Conservation (phyloP, 1,140 invertebrate genomes). For the Globodera rostochiensis region DNA sequence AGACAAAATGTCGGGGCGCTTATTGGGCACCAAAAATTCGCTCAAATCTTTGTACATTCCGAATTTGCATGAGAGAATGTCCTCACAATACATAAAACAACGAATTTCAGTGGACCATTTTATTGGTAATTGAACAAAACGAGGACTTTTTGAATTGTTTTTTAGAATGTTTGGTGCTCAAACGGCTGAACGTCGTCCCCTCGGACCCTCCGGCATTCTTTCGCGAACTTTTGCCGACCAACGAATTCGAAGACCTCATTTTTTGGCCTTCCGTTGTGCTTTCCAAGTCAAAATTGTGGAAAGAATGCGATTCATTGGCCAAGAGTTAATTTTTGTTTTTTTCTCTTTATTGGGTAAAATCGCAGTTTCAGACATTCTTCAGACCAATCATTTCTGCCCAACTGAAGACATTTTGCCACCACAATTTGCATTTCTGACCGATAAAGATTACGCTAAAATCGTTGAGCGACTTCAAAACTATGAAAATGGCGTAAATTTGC, state of each 20-base stretch:
- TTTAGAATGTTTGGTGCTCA: slow-evolving; percentile 33
- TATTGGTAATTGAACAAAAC: slow-evolving; percentile 37
- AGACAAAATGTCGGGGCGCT: slow-evolving; percentile 45
- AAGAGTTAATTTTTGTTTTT: slow-evolving; percentile 34
- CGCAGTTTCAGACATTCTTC: slow-evolving; percentile 35
- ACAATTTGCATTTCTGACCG: slow-evolving; percentile 21
- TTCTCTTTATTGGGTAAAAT: slow-evolving; percentile 4
- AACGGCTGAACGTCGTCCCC: slow-evolving; percentile 37
- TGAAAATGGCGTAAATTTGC: slow-evolving; percentile 10
- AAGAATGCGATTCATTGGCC: slow-evolving; percentile 29
- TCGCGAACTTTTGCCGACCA: slow-evolving; percentile 38
- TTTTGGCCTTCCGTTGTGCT: slow-evolving; percentile 40
- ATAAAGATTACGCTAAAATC: slow-evolving; percentile 29
- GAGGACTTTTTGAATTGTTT: background rate
- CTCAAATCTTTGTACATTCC: slow-evolving; percentile 51
- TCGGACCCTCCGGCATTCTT: slow-evolving; percentile 38
- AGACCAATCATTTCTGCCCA: slow-evolving; percentile 32
- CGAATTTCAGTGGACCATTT: slow-evolving; percentile 29
- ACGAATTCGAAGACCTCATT: slow-evolving; percentile 39
- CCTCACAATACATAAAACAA: slow-evolving; percentile 36
- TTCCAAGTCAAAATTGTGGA: slow-evolving; percentile 33
- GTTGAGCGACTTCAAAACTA: slow-evolving; percentile 19
- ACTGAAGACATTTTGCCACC: slow-evolving; percentile 37
- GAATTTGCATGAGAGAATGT: slow-evolving; percentile 40
- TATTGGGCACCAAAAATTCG: slow-evolving; percentile 51